Evolutionary conservation across 2,113 vertebrate species (phyloP), one percentile per base, ranked within the genome.

Genomic region (Pterocles gutturalis): DNA sequence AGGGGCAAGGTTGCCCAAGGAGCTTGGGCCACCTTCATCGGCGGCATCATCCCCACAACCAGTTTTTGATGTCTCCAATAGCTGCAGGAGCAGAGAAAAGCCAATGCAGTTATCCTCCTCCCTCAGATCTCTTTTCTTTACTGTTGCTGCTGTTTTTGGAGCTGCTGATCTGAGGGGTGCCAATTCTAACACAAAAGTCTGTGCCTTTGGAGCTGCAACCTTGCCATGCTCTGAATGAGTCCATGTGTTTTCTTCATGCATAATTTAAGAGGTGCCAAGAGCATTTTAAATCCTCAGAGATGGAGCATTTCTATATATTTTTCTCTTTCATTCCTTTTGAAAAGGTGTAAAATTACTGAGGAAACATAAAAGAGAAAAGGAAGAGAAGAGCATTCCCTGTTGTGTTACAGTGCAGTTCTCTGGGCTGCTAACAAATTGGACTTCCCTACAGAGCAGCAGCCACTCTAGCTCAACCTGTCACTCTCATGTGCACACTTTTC

Each of bases 101-200:
- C 5, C 4, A 4, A 3, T 2, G 2, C 21, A n/a, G 17, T 14
- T 54, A 4, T 33, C 14, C 5, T 75, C 2, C n/a, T 55, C 19
- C 26, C 13, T 67, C 57, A 41, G 20, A n/a, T 67, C n/a, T 26
- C 20, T 53, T 49, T 41, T 67, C 22, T 43, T 54, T n/a, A 11
- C 36, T 53, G 0, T 16, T 1, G 0, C 13, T 57, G 6, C 25
- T 43, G 3, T 1, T 64, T 64, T 69, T 80, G 24, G 19, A 12
- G 7, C 9, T 72, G 33, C 57, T 80, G 46, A 49, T 82, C 12
- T 70, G 21, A 62, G 8, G 6, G 8, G 7, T 36, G 25, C 22
- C 45, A 71, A 4, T 61, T 72, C 31, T 51, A 38, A 45, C 2
- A 1, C 21, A 79, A 46, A 76, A 17, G 16, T 60, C 13, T 38